Percentiles rank a stretch among this genome's conserved stretches.
Evolutionary conservation across 2,797 vertebrate genomes (phyloP).

Genomic region (Lepus oiostolus): DNA sequence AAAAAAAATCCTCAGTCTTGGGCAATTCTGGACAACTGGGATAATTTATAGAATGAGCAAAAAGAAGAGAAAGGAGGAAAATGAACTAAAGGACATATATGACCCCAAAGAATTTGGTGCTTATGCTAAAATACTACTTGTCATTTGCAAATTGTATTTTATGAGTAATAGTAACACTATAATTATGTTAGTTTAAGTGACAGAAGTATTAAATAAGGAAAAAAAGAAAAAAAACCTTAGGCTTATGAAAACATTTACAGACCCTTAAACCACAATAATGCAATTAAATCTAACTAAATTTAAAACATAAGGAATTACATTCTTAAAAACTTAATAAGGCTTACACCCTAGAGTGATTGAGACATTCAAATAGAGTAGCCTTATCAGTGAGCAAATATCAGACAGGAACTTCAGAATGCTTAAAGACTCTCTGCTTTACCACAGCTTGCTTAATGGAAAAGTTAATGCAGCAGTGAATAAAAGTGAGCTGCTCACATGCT

Average conservation of each 20-base stretch:
- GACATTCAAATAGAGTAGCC: conserved; percentile 80
- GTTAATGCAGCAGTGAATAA: conserved; percentile 97
- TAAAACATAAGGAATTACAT: conserved; percentile 76
- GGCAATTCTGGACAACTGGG: background rate
- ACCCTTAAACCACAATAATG: background rate
- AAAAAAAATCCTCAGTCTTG: background rate
- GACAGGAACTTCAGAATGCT: conserved; percentile 88
- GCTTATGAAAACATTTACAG: conserved; percentile 55
- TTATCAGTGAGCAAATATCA: conserved; percentile 80
- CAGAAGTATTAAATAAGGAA: conserved; percentile 27
- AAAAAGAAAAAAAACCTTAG: background rate
- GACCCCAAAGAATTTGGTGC: background rate
- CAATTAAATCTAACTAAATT: conserved; percentile 47
- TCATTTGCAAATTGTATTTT: conserved; percentile 31
- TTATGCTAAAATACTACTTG: conserved; percentile 17
- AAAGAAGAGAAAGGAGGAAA: background rate
- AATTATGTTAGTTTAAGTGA: conserved; percentile 12
- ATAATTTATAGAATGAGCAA: conserved; percentile 13
- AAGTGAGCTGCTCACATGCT: conserved; percentile 92
- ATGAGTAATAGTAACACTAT: background rate
- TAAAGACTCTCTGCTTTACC: conserved; percentile 93
- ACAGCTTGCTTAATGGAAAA: conserved; percentile 94
- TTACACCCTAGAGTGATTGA: conserved; percentile 77
- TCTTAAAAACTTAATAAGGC: conserved; percentile 80
- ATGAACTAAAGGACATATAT: background rate